These are phyloP conservation scores for Pseudopipra pipra DNA, from an alignment of 2,113 vertebrate species.

Conservation along the genomic window DNA sequence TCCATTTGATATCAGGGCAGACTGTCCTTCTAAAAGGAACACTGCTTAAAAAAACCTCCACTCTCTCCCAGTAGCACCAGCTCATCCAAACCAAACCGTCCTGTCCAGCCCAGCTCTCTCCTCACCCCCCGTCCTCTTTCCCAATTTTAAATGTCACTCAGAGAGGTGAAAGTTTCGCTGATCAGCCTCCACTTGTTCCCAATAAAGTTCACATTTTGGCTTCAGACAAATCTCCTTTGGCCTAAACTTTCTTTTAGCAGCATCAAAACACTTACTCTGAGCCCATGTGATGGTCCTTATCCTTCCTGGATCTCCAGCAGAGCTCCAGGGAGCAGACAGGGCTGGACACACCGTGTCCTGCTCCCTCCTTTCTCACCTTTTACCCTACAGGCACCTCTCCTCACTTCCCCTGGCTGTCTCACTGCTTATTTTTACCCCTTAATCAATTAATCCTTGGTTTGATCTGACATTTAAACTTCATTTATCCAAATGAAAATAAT, in stretches of 20 bases:
- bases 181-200: neutral
- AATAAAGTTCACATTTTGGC: neutral
- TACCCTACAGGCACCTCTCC: neutral
- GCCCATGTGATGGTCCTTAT: neutral
- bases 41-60: neutral
- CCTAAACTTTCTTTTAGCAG: neutral
- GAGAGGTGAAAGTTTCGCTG: accelerated
- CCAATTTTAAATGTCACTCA: neutral
- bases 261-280: neutral
- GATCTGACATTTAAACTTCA: neutral
- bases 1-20: neutral
- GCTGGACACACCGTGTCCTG: neutral
- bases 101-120: neutral
- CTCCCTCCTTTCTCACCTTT: neutral
- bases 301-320: neutral
- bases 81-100: neutral
- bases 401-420: neutral
- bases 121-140: neutral
- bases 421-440: neutral
- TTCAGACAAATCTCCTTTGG: neutral
- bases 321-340: neutral
- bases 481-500: neutral
- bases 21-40: neutral
- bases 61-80: neutral
- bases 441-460: neutral